Percentiles rank a stretch among this genome's conserved stretches.
Evolutionary conservation across 2,113 vertebrate genomes (phyloP).

Genomic region (Orycteropus afer): DNA sequence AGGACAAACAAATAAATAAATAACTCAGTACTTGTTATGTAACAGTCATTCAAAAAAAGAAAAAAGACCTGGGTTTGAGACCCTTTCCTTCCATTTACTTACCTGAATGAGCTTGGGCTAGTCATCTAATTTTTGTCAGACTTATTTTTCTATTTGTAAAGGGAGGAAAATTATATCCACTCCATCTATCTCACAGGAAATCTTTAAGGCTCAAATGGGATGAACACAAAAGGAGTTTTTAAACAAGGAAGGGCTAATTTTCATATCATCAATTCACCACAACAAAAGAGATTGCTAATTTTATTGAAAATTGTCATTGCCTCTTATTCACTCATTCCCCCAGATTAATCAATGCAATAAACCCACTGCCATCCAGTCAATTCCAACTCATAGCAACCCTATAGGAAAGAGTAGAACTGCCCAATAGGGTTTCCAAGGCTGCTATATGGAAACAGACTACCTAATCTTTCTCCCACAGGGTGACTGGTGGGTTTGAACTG

Average conservation of each 20-base stretch:
- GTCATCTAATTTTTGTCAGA: neutral
- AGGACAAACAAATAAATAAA: too few relatives aligned
- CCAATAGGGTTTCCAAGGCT: too few relatives aligned
- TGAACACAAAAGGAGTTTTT: neutral
- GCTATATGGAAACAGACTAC: too few relatives aligned
- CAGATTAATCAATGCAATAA: neutral
- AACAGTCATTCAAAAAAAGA: too few relatives aligned
- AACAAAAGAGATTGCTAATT: constrained; percentile 25
- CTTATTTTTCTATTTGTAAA: neutral
- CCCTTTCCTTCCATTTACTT: neutral
- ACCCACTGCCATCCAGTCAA: too few relatives aligned
- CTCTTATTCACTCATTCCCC: neutral
- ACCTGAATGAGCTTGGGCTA: neutral
- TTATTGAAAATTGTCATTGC: neutral
- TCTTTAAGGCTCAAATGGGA: neutral
- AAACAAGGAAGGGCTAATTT: neutral
- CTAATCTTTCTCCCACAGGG: too few relatives aligned
- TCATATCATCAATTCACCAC: constrained; percentile 6
- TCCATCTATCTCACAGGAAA: neutral
- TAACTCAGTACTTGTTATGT: too few relatives aligned
- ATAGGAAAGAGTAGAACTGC: too few relatives aligned
- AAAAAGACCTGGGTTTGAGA: constrained; percentile 42
- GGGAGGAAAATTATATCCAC: neutral
- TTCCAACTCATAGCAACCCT: too few relatives aligned
- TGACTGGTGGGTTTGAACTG: too few relatives aligned